Base-by-base conservation (phyloP, 2,113 vertebrate genomes). In the Corythaixoides concolor region DNA sequence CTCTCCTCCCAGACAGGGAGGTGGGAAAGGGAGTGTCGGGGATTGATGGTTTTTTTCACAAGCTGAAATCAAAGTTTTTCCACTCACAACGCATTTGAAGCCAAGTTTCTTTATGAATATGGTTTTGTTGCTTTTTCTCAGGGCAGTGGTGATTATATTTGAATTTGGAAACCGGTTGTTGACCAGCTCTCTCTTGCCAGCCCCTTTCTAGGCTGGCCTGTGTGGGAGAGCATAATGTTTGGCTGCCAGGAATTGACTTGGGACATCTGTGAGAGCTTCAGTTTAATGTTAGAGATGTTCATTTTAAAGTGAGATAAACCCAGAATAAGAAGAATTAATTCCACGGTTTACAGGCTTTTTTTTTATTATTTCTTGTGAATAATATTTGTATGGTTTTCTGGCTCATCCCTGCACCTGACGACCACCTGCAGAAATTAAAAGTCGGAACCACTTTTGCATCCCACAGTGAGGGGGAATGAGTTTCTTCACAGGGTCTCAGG, bases 181-280 rank as follows among this genome's bases (percentile, higher is more conserved):
- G 59, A 12, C 7, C 32, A 28, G 30, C 30, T 47, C 19, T 62
- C 1, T 0, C 35, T 76, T 88, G 39, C 33, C 39, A 88, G 74
- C 33, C 39, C 24, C 24, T 41, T n/a, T 73, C 45, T 24, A 47
- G 45, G 33, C 63, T 83, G 67, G 12, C 11, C 37, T 32, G 9
- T 20, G 8, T 0, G 1, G 60, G 39, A 18, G 35, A 64, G 10
- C 12, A 2, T 33, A 27, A 33, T 1, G 3, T 20, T 33, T 32
- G 30, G 35, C 49, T 74, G 55, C 41, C 39, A 43, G 43, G 35
- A 62, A 11, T 4, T 26, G 41, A 12, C 19, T 74, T 37, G 7
- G 33, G 17, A 14, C 21, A 45, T 53, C 55, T 39, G 10, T 33
- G 50, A 49, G 23, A 55, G 55, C 35, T 85, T 45, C 3, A 2